Base-by-base conservation (phyloP, 2,888 invertebrate species). In the Dichetophora obliterata region DNA sequence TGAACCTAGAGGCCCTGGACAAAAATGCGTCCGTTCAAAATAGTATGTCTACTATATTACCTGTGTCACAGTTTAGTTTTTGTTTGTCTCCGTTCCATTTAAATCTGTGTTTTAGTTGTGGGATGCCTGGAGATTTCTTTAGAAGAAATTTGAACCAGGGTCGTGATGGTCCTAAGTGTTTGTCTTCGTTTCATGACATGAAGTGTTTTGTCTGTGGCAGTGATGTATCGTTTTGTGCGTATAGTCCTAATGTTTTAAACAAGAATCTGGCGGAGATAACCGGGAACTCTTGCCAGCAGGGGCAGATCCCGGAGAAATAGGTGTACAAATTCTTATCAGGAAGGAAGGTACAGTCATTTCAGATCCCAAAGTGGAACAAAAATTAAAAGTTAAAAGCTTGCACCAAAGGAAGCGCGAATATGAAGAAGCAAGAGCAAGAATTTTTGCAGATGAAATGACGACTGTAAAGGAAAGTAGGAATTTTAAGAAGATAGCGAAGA, bases 141-240 rank as follows among this genome's bases (percentile, higher is more conserved):
- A 61, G 24, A 61, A 61, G 27, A 9, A 61, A 61, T 24, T 9
- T 24, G 24, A 14, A 19, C 5, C 22, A 61, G 22, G 5, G 22
- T 5, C 11, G 5, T 5, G 5, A 11, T 11, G 61, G 24, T 19
- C 14, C 8, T 22, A 22, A 14, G 22, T 61, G 24, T 19, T n/a
- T 14, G 14, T 50, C 50, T 6, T 14, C 50, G 16, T 50, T 50
- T 50, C 50, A 50, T 50, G 50, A 22, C 8, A 61, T 61, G 61
- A 61, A 61, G 24, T 61, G 24, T 61, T 61, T 61, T 61, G 61
- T 61, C 6, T 61, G 61, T 61, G 61, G 61, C 5, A 11, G 24
- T 61, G 61, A 61, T 24, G 61, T 22, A 2, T 61, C 61, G 11
- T 61, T 61, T 61, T 61, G 61, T 61, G 8, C 14, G 8, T 61